Evolutionary conservation across 1,140 invertebrate genomes (phyloP).

Genomic region (Tetraneura akinire): DNA sequence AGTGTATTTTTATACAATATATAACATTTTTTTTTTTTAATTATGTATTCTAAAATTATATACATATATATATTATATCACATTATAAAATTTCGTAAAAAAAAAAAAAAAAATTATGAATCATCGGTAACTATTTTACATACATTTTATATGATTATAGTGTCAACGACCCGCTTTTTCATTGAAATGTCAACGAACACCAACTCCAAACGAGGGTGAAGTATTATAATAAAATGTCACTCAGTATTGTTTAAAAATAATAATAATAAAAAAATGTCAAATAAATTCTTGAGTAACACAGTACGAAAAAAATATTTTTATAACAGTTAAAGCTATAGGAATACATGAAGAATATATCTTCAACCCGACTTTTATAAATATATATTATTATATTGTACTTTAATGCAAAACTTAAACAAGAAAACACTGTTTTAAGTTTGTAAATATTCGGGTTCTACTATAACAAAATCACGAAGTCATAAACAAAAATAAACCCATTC

Average conservation of each 20-base stretch:
- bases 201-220: not conserved
- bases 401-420: not conserved
- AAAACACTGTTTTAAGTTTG: not conserved
- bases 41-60: too few species aligned
- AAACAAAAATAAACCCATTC: too few species aligned
- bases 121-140: not conserved
- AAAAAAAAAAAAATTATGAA: too few species aligned
- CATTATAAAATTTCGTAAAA: too few species aligned
- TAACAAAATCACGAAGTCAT: too few species aligned
- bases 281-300: not conserved
- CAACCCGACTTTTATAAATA: not conserved
- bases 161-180: constrained; percentile 22
- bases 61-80: too few species aligned
- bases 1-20: too few species aligned
- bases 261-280: constrained; percentile 4
- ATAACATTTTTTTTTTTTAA: too few species aligned
- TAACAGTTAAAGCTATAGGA: not conserved
- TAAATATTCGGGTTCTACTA: too few species aligned
- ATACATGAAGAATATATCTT: not conserved
- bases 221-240: constrained; percentile 20
- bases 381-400: not conserved
- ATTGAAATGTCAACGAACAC: constrained; percentile 16
- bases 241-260: not conserved
- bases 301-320: not conserved
- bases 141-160: not conserved